Conservation (phyloP, 2,113 vertebrate genomes). For the Hemichromis elongatus region DNA sequence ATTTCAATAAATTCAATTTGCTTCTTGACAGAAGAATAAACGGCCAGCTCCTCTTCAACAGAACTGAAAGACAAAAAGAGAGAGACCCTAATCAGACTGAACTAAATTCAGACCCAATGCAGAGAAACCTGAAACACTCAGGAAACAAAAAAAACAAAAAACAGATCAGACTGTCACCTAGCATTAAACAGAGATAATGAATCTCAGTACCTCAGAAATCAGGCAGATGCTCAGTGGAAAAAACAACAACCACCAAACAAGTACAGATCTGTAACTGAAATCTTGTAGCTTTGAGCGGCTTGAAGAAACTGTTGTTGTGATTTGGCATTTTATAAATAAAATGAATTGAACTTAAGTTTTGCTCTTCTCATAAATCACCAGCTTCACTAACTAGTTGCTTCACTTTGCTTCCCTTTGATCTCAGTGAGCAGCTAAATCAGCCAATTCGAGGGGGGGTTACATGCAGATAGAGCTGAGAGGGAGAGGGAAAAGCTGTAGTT, state of each 20-base stretch:
- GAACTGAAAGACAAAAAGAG: slow-evolving; percentile 58
- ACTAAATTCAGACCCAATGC: background rate
- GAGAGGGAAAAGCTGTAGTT: background rate
- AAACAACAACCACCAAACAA: background rate
- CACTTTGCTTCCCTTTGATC: slow-evolving; percentile 41
- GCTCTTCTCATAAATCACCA: background rate
- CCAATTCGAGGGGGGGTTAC: background rate
- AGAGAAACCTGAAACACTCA: background rate
- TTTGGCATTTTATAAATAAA: background rate
- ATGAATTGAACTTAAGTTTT: background rate
- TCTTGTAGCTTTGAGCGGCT: background rate
- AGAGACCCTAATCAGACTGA: background rate
- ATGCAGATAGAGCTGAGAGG: background rate
- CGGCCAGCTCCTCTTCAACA: slow-evolving; percentile 51
- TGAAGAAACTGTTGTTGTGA: background rate
- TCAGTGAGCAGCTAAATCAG: background rate
- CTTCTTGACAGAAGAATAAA: background rate
- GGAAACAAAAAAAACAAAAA: too few relatives aligned
- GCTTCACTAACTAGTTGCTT: background rate
- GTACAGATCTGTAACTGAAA: background rate
- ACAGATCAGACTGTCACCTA: background rate
- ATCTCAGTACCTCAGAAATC: background rate
- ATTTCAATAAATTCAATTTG: slow-evolving; percentile 24
- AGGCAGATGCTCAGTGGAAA: background rate
- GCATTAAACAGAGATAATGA: background rate